A percentile compares a stretch with the other conserved stretches of the same genome.
These are phyloP conservation scores for Sarcophaga peregrina DNA, from an alignment of 1,140 invertebrate genomes.

Conservation along the genomic window DNA sequence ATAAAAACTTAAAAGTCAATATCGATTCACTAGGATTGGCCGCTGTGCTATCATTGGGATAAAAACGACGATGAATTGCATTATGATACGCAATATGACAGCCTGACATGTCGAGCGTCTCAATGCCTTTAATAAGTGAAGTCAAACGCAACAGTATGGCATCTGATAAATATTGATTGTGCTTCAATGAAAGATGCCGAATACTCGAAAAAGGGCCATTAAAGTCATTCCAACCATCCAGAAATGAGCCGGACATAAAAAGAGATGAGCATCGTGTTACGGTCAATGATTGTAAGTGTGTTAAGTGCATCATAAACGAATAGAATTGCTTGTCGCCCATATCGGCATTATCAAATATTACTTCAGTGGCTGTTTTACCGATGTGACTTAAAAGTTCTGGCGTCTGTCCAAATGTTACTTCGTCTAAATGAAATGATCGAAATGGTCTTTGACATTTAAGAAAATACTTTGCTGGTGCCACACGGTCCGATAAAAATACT, in stretches of 20 bases:
- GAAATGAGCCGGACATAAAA: conserved; percentile 77
- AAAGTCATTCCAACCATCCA: conserved; percentile 69
- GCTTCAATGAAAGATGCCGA: conserved; percentile 71
- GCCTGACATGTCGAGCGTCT: conserved; percentile 72
- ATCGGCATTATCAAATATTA: conserved; percentile 71
- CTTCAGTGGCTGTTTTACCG: conserved; percentile 62
- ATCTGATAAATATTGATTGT: conserved; percentile 79
- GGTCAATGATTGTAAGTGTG: conserved; percentile 70
- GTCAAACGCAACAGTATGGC: conserved; percentile 75
- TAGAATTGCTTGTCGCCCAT: conserved; percentile 73
- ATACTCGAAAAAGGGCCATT: conserved; percentile 70
- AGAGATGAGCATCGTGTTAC: conserved; percentile 75
- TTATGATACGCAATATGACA: conserved; percentile 78
- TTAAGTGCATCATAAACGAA: conserved; percentile 70
- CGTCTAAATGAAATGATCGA: conserved; percentile 71
- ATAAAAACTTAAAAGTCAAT: conserved; percentile 76
- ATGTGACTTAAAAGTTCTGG: conserved; percentile 65
- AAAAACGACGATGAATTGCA: conserved; percentile 74
- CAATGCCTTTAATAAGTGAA: conserved; percentile 71
- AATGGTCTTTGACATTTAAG: conserved; percentile 68
- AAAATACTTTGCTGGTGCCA: conserved; percentile 67
- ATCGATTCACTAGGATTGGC: conserved; percentile 71
- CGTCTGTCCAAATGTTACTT: conserved; percentile 70
- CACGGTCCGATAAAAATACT: conserved; percentile 68
- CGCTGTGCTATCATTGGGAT: conserved; percentile 67